Conservation (phyloP, 2,113 vertebrate species). For the Probosciger aterrimus region DNA sequence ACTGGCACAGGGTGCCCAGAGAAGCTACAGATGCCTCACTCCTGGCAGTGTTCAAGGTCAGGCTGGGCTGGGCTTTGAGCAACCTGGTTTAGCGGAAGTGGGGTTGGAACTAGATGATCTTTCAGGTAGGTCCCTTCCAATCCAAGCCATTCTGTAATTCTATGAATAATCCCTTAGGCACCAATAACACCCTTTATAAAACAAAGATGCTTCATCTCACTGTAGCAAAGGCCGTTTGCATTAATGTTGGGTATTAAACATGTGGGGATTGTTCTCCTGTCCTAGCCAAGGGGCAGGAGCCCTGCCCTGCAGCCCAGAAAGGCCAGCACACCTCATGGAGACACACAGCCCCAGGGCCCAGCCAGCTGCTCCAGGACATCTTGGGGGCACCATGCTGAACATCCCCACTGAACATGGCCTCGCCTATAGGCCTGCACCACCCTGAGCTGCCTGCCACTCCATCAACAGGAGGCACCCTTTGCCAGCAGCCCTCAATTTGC, state of each 20-base stretch:
- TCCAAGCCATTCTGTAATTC: not conserved
- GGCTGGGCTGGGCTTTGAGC: not conserved
- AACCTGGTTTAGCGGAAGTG: not conserved
- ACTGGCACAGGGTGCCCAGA: not conserved
- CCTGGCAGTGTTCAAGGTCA: not conserved
- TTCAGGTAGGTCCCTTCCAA: not conserved
- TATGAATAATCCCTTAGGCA: not conserved
- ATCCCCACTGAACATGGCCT: not conserved
- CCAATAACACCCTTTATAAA: not conserved
- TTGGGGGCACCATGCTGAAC: fast-evolving
- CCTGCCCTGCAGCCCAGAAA: not conserved
- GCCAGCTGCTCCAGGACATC: not conserved
- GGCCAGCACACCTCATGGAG: not conserved
- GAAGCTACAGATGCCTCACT: not conserved
- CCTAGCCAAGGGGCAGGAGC: not conserved
- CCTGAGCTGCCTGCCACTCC: not conserved
- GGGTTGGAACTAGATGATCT: not conserved
- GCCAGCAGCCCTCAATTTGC: not conserved
- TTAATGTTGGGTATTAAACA: not conserved
- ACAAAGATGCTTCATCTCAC: not conserved
- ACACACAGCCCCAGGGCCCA: fast-evolving
- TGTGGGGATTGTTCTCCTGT: not conserved
- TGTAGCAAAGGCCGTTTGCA: not conserved
- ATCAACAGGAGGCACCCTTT: not conserved
- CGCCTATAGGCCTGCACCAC: fast-evolving